phyloP scores from a whole-genome alignment of 2,797 vertebrate species.

The Betta splendens region DNA sequence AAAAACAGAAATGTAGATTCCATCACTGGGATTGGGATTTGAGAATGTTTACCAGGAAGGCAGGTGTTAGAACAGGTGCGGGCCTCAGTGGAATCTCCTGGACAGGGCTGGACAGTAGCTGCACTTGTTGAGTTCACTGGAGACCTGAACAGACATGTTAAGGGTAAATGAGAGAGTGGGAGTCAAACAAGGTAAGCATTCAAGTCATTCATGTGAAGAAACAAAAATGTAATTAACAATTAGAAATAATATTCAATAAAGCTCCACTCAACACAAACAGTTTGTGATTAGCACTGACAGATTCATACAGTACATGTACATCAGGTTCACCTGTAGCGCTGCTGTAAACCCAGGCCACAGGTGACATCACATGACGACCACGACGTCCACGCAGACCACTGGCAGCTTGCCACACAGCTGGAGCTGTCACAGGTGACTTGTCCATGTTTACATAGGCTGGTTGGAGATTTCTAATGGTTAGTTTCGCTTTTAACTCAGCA shows the following conservation, averaged over 20 bases:
- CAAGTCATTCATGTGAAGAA: too few species aligned
- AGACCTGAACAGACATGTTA: too few species aligned
- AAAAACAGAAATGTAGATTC: too few species aligned
- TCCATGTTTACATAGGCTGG: slow-evolving; percentile 84
- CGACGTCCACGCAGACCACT: slow-evolving; percentile 90
- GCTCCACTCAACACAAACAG: too few species aligned
- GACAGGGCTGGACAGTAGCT: slow-evolving; percentile 73
- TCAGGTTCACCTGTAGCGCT: slow-evolving; percentile 84
- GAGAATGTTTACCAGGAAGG: slow-evolving; percentile 71
- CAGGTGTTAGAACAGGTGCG: slow-evolving; percentile 81
- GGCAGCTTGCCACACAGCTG: slow-evolving; percentile 77
- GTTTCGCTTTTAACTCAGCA: too few species aligned
- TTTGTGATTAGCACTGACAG: not conserved
- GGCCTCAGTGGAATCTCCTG: slow-evolving; percentile 82
- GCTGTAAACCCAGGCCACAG: slow-evolving; percentile 85
- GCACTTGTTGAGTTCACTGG: slow-evolving; percentile 75
- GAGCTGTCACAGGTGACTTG: slow-evolving; percentile 77
- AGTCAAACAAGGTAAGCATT: too few species aligned
- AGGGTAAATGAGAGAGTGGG: too few species aligned
- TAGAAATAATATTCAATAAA: too few species aligned
- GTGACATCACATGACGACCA: slow-evolving; percentile 87
- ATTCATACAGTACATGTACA: not conserved
- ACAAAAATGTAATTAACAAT: too few species aligned
- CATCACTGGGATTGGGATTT: not conserved
- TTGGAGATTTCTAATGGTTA: not conserved